phyloP scores from a whole-genome alignment of 1,140 invertebrate genomes.

The Zeugodacus cucurbitae region DNA sequence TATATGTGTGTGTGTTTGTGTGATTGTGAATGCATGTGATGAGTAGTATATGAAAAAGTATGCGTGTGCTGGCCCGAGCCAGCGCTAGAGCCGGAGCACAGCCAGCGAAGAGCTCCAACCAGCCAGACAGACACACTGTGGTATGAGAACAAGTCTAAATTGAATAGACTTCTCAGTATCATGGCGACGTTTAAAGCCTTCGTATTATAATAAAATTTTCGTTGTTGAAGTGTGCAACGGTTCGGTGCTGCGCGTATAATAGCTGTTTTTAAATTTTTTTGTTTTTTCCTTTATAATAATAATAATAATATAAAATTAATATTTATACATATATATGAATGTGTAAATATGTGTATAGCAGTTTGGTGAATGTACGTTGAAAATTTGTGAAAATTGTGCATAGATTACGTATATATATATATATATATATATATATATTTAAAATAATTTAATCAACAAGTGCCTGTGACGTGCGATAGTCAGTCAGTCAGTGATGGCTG shows the following conservation, averaged over 20 bases:
- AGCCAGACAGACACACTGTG: neutral
- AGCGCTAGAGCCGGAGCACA: neutral
- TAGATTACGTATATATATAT: neutral
- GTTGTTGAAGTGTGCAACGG: constrained; percentile 4
- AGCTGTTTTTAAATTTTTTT: neutral
- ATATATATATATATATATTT: neutral
- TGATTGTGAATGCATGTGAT: neutral
- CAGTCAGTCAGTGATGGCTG: neutral
- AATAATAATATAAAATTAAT: neutral
- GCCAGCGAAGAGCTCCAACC: neutral
- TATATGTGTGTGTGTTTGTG: neutral
- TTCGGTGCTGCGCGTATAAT: constrained; percentile 33
- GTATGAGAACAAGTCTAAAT: constrained; percentile 39
- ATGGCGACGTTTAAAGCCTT: constrained; percentile 37
- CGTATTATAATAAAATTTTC: constrained; percentile 31
- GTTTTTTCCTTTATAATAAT: neutral
- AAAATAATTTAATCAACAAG: constrained; percentile 35
- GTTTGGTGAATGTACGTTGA: neutral
- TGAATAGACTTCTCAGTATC: constrained; percentile 38
- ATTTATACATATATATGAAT: neutral
- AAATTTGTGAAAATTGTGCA: constrained; percentile 9
- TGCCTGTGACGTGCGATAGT: neutral
- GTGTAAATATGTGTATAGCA: neutral
- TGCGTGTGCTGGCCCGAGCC: constrained; percentile 22
- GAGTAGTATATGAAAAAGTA: neutral